phyloP scores from a whole-genome alignment of 2,888 invertebrate genomes.

The Drosophila macrospina region DNA sequence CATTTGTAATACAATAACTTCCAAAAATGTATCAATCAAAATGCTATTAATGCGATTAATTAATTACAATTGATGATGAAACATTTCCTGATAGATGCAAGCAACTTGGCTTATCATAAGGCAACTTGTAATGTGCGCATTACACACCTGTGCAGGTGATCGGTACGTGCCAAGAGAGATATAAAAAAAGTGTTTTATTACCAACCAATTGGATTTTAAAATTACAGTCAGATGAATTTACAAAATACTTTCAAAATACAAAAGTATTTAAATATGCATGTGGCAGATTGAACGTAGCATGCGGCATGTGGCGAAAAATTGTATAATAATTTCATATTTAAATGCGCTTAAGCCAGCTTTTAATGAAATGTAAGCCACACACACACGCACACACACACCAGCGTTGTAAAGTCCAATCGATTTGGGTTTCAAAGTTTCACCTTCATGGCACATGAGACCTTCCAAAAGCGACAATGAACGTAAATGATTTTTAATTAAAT shows the following conservation, averaged over 20 bases:
- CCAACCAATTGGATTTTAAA: conserved; percentile 25
- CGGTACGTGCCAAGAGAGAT: conserved; percentile 39
- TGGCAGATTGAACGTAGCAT: conserved; percentile 3
- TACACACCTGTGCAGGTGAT: conserved; percentile 18
- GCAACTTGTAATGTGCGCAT: conserved; percentile 30
- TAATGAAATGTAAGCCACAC: conserved; percentile 71
- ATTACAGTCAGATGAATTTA: conserved; percentile 57
- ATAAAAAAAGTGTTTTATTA: conserved; percentile 7
- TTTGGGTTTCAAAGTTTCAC: conserved; percentile 65
- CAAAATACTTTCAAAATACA: conserved; percentile 65
- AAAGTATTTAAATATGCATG: conserved; percentile 61
- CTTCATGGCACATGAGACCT: conserved; percentile 76
- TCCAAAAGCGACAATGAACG: conserved; percentile 39
- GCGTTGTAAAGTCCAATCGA: conserved; percentile 43
- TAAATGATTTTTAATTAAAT: conserved; percentile 79
- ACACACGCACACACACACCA: conserved; percentile 15
- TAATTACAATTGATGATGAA: conserved; percentile 17
- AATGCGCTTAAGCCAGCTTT: conserved; percentile 72
- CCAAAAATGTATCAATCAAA: conserved; percentile 6
- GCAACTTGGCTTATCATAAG: conserved; percentile 27
- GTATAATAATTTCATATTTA: conserved; percentile 73
- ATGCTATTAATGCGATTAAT: conserved; percentile 5
- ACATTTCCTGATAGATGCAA: conserved; percentile 16
- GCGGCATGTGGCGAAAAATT: conserved; percentile 40
- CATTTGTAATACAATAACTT: too few relatives aligned